Evolutionary conservation across 2,888 invertebrate genomes (phyloP).

Genomic region (Diplazon laetatorius): DNA sequence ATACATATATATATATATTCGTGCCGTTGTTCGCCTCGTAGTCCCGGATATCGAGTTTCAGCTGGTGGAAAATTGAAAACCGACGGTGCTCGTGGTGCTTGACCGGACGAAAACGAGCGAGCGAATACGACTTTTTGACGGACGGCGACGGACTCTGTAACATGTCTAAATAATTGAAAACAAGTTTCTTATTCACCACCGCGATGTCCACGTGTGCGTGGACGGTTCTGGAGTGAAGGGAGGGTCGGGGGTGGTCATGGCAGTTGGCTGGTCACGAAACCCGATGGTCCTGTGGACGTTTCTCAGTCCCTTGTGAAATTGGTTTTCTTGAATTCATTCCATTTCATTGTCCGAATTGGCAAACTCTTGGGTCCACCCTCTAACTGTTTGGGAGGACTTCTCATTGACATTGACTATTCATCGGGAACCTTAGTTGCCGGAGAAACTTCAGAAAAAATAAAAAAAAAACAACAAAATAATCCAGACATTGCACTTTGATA

Average conservation of each 20-base stretch:
- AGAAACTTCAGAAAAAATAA: background rate
- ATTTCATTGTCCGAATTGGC: constrained; percentile 28
- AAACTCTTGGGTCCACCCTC: too few relatives aligned
- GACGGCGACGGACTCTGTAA: background rate
- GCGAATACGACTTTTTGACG: constrained; percentile 2
- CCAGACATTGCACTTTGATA: background rate
- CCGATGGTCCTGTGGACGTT: constrained; percentile 4
- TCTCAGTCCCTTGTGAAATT: constrained; percentile 25
- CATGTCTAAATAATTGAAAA: constrained; percentile 54
- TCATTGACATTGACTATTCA: background rate
- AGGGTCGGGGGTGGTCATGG: background rate
- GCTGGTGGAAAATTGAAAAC: constrained; percentile 54
- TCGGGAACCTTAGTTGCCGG: constrained; percentile 5
- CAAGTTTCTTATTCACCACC: constrained; percentile 24
- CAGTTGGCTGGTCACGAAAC: background rate
- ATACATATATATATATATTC: too few relatives aligned
- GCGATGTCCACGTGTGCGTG: background rate
- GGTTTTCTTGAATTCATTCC: too few relatives aligned
- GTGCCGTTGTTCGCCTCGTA: constrained; percentile 26
- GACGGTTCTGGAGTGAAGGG: background rate
- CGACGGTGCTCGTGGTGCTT: constrained; percentile 14
- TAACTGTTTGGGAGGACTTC: too few relatives aligned
- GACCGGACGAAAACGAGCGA: constrained; percentile 26
- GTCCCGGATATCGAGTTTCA: constrained; percentile 59
- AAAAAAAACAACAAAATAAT: background rate